Evolutionary conservation across 2,113 vertebrate species (phyloP).

Genomic region (Peromyscus leucopus): DNA sequence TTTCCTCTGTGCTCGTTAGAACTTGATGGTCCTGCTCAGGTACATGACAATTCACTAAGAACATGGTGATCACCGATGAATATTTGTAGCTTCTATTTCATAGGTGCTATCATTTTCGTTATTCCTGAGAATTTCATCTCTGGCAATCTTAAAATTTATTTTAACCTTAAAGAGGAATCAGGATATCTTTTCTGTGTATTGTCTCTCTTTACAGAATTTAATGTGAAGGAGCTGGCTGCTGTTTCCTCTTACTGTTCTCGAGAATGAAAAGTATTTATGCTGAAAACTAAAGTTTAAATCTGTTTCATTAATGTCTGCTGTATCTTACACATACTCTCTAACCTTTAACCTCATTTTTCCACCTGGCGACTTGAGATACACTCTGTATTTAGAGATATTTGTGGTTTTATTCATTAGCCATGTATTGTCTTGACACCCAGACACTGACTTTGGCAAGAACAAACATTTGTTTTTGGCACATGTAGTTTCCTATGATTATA

Average conservation of each 20-base stretch:
- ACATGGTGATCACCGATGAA: background rate
- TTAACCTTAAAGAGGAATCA: constrained; percentile 16
- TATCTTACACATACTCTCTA: background rate
- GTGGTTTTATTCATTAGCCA: constrained; percentile 39
- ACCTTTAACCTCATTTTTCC: background rate
- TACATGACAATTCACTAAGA: background rate
- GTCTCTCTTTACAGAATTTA: constrained; percentile 4
- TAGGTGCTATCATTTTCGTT: background rate
- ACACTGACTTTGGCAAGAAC: background rate
- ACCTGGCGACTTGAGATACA: background rate
- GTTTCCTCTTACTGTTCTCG: background rate
- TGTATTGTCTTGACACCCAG: background rate
- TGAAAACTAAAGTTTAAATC: background rate
- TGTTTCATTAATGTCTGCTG: background rate
- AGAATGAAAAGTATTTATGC: background rate
- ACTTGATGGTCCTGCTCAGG: background rate
- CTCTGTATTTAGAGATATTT: constrained; percentile 11
- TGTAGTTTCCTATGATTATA: background rate
- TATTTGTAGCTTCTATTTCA: background rate
- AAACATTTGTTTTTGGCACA: background rate
- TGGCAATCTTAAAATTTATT: background rate
- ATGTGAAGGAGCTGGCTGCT: background rate
- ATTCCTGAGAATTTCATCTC: background rate
- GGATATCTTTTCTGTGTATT: background rate
- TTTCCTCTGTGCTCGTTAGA: background rate